Conservation (phyloP, 2,888 invertebrate genomes). For the Drosophila neutralis region DNA sequence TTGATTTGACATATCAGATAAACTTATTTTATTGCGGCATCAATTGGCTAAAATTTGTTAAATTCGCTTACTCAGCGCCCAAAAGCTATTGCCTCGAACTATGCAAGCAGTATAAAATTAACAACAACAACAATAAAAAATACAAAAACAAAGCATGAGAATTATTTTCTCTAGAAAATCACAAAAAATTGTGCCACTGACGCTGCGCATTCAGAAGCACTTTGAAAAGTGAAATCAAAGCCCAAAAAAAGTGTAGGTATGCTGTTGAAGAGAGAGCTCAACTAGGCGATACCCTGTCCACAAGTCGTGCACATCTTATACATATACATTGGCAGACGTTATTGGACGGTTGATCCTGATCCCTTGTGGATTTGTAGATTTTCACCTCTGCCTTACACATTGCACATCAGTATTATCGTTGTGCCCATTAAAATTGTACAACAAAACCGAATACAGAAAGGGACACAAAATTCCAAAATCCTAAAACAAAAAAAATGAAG, state of each 20-base stretch:
- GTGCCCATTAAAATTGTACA: neutral
- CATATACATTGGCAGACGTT: neutral
- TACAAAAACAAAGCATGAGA: neutral
- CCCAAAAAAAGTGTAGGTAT: neutral
- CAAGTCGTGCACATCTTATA: neutral
- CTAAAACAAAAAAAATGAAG: neutral
- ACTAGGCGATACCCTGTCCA: neutral
- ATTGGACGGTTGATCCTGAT: neutral
- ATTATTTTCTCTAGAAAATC: neutral
- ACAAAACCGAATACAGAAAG: neutral
- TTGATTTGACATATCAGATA: neutral
- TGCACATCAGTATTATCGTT: neutral
- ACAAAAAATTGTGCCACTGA: neutral
- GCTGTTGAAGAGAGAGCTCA: neutral
- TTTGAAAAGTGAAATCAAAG: neutral
- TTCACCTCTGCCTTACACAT: neutral
- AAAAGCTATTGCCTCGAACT: conserved; percentile 10
- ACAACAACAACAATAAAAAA: conserved; percentile 5
- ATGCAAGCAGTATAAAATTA: conserved; percentile 20
- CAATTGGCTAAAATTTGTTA: conserved; percentile 11
- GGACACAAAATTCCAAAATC: neutral
- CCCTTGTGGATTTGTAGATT: neutral
- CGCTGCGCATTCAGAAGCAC: conserved; percentile 2
- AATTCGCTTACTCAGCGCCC: conserved; percentile 12
- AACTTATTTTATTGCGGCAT: conserved; percentile 5